Evolutionary conservation across 2,888 invertebrate species (phyloP), one percentile per base, ranked within the genome.

Genomic region (Limnephilus auricula): DNA sequence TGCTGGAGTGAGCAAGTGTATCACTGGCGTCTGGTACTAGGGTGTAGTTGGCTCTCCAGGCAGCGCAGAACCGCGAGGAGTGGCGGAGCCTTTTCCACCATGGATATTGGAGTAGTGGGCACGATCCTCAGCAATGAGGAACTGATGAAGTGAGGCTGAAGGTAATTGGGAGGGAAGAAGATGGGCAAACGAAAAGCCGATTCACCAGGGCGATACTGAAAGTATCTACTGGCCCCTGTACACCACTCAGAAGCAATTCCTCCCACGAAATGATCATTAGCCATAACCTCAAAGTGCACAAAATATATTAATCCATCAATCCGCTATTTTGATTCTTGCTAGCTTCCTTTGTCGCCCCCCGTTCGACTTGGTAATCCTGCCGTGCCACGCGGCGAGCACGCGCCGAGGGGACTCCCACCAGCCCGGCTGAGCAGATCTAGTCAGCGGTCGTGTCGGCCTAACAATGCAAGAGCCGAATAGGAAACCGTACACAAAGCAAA

Each of bases 401-500:
- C 9, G 65, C 65, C 25, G 9, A 25, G 25, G 25, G 25, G 18
- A 50, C 50, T n/a, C 65, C 65, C 65, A 25, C 65, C 65, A n/a
- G 25, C 25, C 65, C 65, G 65, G 65, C 65, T 65, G 65, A n/a
- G 18, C 65, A 65, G 25, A 65, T 25, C 65, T 65, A 65, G 25
- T 65, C 65, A 25, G 25, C 65, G 9, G 25, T 65, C 65, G 65
- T 65, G 65, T 65, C 65, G n/a, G 25, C 1, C 65, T 65, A 65
- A 65, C 65, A 65, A 65, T 65, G 65, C 65, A 50, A n/a, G 6
- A 65, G 9, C 9, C 65, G 65, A 65, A 65, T 65, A 65, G n/a
- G 65, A 65, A 65, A 65, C 65, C 65, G 65, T 65, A 65, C 65
- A 65, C 65, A 65, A 65, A 65, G 65, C 65, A 65, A 65, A 65